A percentile compares a stretch with the other conserved stretches of the same genome.
Evolutionary conservation across 2,113 vertebrate species (phyloP).

Genomic region (Brachirus orientalis): DNA sequence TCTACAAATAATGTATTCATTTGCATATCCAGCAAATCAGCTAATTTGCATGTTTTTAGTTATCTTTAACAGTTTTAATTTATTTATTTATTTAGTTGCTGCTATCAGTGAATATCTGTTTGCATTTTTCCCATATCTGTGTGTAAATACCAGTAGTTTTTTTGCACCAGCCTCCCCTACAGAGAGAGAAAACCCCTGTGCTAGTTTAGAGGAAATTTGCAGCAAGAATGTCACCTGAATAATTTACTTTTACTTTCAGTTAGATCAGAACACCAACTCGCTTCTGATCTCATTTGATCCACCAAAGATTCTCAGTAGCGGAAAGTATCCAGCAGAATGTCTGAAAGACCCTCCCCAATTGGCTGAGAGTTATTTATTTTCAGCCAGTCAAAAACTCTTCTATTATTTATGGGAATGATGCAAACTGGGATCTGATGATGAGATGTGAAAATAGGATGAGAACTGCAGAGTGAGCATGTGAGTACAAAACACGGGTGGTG

Average conservation of each 20-base stretch:
- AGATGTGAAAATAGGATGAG: constrained; percentile 50
- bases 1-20: constrained; percentile 64
- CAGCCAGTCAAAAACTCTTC: constrained; percentile 49
- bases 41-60: constrained; percentile 76
- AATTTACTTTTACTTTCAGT: constrained; percentile 74
- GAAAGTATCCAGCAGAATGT: constrained; percentile 13
- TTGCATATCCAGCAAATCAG: constrained; percentile 67
- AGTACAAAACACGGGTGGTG: constrained; percentile 29
- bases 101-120: constrained; percentile 53
- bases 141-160: constrained; percentile 4
- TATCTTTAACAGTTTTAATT: constrained; percentile 65
- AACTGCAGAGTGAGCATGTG: constrained; percentile 26
- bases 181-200: constrained; percentile 21
- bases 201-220: constrained; percentile 32
- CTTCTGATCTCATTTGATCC: constrained; percentile 67
- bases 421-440: constrained; percentile 65
- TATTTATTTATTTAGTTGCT: constrained; percentile 52
- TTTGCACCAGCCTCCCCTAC: constrained; percentile 4
- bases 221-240: constrained; percentile 70
- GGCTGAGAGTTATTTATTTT: constrained; percentile 69
- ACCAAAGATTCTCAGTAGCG: constrained; percentile 56
- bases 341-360: constrained; percentile 52
- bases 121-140: constrained; percentile 52
- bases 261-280: constrained; percentile 55
- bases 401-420: constrained; percentile 76